phyloP scores from a whole-genome alignment of 2,888 invertebrate genomes.

The Empis stercorea region DNA sequence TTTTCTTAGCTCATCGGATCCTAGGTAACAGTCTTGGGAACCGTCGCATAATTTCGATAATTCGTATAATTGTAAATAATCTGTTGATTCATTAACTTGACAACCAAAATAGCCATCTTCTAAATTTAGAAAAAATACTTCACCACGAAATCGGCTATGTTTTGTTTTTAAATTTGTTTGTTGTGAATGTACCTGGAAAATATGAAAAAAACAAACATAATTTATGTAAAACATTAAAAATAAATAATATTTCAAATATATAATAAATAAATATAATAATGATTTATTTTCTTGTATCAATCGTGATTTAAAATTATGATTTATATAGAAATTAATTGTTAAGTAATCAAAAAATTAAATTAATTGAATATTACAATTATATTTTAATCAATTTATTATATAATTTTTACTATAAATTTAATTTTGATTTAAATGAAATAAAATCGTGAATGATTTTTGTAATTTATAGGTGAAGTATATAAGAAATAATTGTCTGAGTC shows the following conservation, averaged over 20 bases:
- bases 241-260: constrained; percentile 3
- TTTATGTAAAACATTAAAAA: constrained; percentile 6
- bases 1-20: constrained; percentile 78
- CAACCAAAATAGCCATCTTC: constrained; percentile 97
- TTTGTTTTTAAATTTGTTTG: constrained; percentile 54
- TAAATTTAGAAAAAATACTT: constrained; percentile 92
- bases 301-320: neutral
- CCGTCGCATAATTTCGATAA: constrained; percentile 90
- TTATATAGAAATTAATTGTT: too few species aligned
- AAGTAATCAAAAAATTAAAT: neutral
- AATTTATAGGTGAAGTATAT: too few species aligned
- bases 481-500: too few species aligned
- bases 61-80: constrained; percentile 89
- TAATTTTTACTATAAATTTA: too few species aligned
- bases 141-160: constrained; percentile 54
- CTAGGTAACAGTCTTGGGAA: constrained; percentile 77
- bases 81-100: constrained; percentile 92
- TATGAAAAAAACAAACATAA: too few species aligned
- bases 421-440: too few species aligned
- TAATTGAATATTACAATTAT: neutral
- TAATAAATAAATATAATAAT: constrained; percentile 9
- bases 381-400: too few species aligned
- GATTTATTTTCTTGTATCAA: neutral
- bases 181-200: constrained; percentile 44
- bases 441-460: neutral